These are phyloP conservation scores for Solenopsis fugax DNA, from an alignment of 1,140 invertebrate species.

Conservation along the genomic window DNA sequence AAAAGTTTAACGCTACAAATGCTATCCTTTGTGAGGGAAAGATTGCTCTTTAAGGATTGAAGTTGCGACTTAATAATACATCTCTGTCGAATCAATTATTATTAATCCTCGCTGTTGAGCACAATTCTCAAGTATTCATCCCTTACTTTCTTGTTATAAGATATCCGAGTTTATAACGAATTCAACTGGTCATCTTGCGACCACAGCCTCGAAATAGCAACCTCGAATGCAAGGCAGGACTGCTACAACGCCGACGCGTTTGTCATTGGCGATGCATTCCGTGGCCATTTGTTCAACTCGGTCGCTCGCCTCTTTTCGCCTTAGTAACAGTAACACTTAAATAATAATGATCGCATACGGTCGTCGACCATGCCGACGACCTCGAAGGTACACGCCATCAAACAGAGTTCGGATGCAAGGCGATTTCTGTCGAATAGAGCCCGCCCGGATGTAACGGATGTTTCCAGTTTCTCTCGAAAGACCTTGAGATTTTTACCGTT, in stretches of 20 bases:
- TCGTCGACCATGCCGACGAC: constrained; percentile 32
- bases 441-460: constrained; percentile 20
- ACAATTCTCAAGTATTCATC: background rate
- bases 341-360: constrained; percentile 52
- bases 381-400: constrained; percentile 13
- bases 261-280: constrained; percentile 46
- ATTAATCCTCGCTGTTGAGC: background rate
- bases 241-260: background rate
- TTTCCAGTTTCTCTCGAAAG: constrained; percentile 41
- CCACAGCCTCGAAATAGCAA: constrained; percentile 37
- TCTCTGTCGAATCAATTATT: background rate
- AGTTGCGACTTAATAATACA: background rate
- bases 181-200: constrained; percentile 1
- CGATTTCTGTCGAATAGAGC: constrained; percentile 23
- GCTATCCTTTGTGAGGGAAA: background rate
- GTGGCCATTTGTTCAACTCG: constrained; percentile 52
- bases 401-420: constrained; percentile 32
- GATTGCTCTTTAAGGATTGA: background rate
- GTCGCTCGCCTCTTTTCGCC: constrained; percentile 55
- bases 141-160: background rate
- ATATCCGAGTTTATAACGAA: constrained; percentile 13
- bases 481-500: constrained; percentile 63
- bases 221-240: constrained; percentile 35
- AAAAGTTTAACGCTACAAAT: background rate
- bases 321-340: constrained; percentile 64